A percentile compares a stretch with the other conserved stretches of the same genome.
Conservation (phyloP, 2,888 invertebrate species). For the Lycaena phlaeas region DNA sequence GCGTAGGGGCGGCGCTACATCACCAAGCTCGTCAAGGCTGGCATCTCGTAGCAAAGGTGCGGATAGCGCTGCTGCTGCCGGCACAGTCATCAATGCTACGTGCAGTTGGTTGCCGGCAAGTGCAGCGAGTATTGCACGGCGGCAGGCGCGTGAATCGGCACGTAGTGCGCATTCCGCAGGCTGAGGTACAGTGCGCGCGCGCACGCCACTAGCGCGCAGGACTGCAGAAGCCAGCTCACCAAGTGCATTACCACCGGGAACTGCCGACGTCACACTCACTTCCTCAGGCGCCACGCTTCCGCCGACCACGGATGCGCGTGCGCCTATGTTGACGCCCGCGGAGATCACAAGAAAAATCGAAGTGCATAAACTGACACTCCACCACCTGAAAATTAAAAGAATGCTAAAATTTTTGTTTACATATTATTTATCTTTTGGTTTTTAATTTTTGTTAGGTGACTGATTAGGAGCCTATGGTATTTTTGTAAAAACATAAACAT, state of each 20-base stretch:
- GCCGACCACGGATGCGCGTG: neutral
- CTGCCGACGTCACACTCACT: slow-evolving; percentile 22
- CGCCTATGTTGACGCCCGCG: slow-evolving; percentile 2
- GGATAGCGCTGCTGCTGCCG: slow-evolving; percentile 28
- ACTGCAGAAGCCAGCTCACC: slow-evolving; percentile 22
- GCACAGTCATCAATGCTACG: slow-evolving; percentile 32
- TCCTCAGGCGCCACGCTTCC: neutral
- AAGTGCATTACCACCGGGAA: slow-evolving; percentile 18
- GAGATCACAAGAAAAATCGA: slow-evolving; percentile 2
- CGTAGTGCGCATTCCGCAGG: slow-evolving; percentile 22
- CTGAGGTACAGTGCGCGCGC: slow-evolving; percentile 22
- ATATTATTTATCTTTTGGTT: no score
- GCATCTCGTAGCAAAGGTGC: slow-evolving; percentile 34
- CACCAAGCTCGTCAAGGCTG: slow-evolving; percentile 42
- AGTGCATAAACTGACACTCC: neutral
- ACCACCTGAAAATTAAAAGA: slow-evolving; percentile 1
- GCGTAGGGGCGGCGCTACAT: slow-evolving; percentile 35
- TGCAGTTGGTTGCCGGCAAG: slow-evolving; percentile 24
- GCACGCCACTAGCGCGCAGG: slow-evolving; percentile 27
- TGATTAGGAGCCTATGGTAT: no score
- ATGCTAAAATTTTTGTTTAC: neutral
- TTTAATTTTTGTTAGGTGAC: no score
- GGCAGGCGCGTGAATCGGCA: slow-evolving; percentile 22
- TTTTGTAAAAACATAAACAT: no score
- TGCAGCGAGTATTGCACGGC: slow-evolving; percentile 23